Evolutionary conservation across 2,888 invertebrate genomes (phyloP), one percentile per base, ranked within the genome.

Genomic region (Myopa tessellatipennis): DNA sequence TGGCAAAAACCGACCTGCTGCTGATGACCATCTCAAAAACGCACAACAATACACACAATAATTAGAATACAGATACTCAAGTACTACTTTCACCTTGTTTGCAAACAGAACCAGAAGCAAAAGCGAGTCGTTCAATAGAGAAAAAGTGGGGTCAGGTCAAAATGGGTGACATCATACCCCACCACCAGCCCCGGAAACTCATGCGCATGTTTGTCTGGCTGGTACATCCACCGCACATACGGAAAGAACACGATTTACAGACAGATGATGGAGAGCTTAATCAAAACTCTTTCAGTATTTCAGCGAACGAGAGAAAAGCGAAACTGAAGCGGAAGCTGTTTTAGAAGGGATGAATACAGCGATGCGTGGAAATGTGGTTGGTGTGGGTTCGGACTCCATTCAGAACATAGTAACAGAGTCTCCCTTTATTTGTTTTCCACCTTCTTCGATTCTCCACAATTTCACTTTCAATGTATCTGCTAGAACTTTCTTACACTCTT

Each of bases 81-180:
- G 6, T 45, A 10, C 50, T 45, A 69, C 75, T 75, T 75, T 74
- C 74, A 74, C 68, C 68, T 68, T 68, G 58, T 52, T 76, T 76
- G 16, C 16, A 76, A 69, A 61, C 36, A 70, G 26, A 58, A 69
- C n/a, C 55, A 68, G 26, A 58, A 52, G 6, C 55, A 34, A 52
- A 63, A 74, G 65, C 45, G 45, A 26, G 16, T 26, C 18, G 40
- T n/a, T 7, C 18, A 74, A 55, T 60, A 52, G 14, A 76, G 38
- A 73, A 73, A 77, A 77, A 60, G 60, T 68, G 73, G 73, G 77
- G 77, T 77, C 73, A 77, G 77, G 67, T 77, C 72, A 40, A 70
- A 36, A 45, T 50, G 83, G 82, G 83, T 87, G 87, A 87, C 86
- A 86, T 86, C 86, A 86, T 83, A 78, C 76, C 79, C 58, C 68